Evolutionary conservation across 2,797 vertebrate species (phyloP), one percentile per base, ranked within the genome.

Genomic region (Gymnothorax javanicus): DNA sequence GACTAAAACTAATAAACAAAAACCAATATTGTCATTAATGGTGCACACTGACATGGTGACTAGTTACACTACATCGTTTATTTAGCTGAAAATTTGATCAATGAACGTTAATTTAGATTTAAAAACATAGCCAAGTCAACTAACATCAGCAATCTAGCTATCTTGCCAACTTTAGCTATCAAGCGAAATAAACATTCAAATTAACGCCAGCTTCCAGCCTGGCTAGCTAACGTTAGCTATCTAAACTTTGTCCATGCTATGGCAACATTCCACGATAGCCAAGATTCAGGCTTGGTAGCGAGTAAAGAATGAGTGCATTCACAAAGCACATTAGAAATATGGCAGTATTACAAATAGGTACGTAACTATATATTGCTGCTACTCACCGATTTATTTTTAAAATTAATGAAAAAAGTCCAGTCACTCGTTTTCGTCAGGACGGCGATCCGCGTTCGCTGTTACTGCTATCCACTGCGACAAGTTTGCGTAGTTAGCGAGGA

Each of bases 401-500:
- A 56, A 83, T 7, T 1, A 57, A 59, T 59, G 81, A 13, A 54
- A 83, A 27, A 57, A 56, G 57, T 15, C 56, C 12, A 27, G n/a
- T 59, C 12, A 58, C 25, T 27, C 11, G 81, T 83, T 83, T 59
- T n/a, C 27, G 25, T 58, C 23, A 59, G 81, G 25, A 83, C 81
- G 5, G 52, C 13, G 54, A 59, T 57, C 56, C 57, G 27, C 81
- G 58, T n/a, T 50, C 20, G 73, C 56, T 27, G 79, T 58, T 57
- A 83, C 54, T 83, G 89, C 33, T 86, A 92, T 89, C 93, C 94
- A 95, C 94, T 95, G 95, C 94, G 95, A 94, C 95, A 95, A 95
- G 91, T 95, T 94, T 92, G 86, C 85, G 87, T 92, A 94, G 93
- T 91, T 92, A 92, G 89, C 69, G 84, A 62, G 56, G 81, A 83